Evolutionary conservation across 2,797 vertebrate species (phyloP), one percentile per base, ranked within the genome.

Genomic region (Aselliscus stoliczkanus): DNA sequence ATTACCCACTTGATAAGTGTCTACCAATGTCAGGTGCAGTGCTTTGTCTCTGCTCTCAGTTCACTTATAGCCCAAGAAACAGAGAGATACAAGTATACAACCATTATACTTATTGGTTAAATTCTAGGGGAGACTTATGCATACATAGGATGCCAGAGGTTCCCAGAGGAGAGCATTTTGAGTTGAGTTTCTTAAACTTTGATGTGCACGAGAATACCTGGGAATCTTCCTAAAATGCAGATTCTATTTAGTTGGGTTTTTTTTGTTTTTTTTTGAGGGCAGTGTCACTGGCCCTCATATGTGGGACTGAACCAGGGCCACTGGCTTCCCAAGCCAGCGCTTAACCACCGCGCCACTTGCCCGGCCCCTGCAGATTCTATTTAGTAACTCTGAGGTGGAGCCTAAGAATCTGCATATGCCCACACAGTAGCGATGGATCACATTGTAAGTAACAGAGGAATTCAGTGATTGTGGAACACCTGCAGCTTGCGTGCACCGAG

Each of bases 131-230:
- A 79, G 69, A 56, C 1, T 1, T 25, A 14, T 11, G 5, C 3
- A 10, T 42, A 7, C 27, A 1, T 5, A 47, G 39, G 39, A 52
- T 76, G 52, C 31, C 76, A 80, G 75, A 34, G 52, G 37, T n/a
- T 72, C n/a, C 29, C 9, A n/a, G 64, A 93, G 79, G 64, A 93
- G 79, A 88, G 44, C 29, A 4, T 79, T 65, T 20, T 86, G 54
- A 72, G 31, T 52, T 54, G 60, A 87, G 37, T 25, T 42, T 90
- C 37, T 75, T 42, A 69, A 34, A 76, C 54, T 44, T 77, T 4
- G 73, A 8, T 58, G 50, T 44, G 31, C 31, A 9, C 27, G 73
- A 82, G 82, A 88, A 21, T 58, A 25, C 65, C 12, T 39, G 18
- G 11, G 37, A 39, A n/a, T 56, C 47, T 83, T 31, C 5, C 8